Base-by-base conservation (phyloP, 2,888 invertebrate species). In the Rotaria sp. region DNA sequence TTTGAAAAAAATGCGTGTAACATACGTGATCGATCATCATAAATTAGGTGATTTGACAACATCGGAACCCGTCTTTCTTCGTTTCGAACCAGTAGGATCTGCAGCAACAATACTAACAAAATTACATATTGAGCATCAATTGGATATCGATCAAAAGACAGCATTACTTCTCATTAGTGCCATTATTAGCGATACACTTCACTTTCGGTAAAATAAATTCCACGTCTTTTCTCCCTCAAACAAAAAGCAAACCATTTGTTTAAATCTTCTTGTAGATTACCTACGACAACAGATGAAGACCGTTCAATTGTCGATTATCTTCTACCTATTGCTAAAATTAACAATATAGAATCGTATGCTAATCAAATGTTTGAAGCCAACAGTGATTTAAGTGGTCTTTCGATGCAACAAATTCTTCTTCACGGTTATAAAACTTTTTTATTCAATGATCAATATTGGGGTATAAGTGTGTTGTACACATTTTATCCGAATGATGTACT, bases 41-140 rank as follows among this genome's bases (percentile, higher is more conserved):
- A 75, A 38, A 75, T 75, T 75, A 18, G 74, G 74, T 18, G 74
- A 75, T 75, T 75, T 75, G 35, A 75, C 74, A 38, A 75, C 74
- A 75, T 24, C 38, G 1, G 35, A 15, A 75, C 74, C 74, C 7
- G 24, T 75, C 21, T 75, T n/a, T 38, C 35, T 75, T 18, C 74
- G 38, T 24, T 38, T 75, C 4, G 74, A 75, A 38, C 74, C 74
- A 38, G 38, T 75, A 1, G 74, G 74, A 8, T 75, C 13, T 38
- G 35, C 74, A 35, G 74, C 38, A 75, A 75, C 74, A 21, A 38
- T 75, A 18, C 21, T 75, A 24, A 41, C 74, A 10, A 75, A 75
- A 75, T 75, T 75, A 21, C 38, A 38, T 75, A 35, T 35, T 24
- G 74, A 75, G 21, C 38, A 75, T 38, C 21, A 75, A 38, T 38